Percentiles rank a stretch among this genome's conserved stretches.
These are phyloP conservation scores for Stictonetta naevosa DNA, from an alignment of 2,113 vertebrate genomes.

Conservation along the genomic window DNA sequence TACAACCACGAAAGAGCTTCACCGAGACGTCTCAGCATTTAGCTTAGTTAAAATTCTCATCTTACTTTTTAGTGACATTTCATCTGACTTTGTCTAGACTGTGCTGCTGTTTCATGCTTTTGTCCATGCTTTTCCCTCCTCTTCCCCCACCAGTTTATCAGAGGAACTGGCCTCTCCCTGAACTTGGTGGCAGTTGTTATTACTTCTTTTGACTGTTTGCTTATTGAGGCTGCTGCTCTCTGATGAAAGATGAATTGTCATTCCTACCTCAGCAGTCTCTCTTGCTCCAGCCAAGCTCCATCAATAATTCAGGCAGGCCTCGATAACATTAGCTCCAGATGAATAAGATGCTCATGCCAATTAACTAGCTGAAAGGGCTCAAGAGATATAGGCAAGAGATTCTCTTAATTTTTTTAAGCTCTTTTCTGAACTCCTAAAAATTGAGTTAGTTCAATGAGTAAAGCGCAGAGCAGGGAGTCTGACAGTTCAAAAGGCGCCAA, in stretches of 20 bases:
- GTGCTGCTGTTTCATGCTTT: not conserved
- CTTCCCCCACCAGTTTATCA: not conserved
- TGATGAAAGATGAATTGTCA: not conserved
- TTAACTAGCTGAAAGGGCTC: constrained; percentile 24
- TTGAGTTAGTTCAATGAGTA: not conserved
- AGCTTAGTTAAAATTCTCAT: not conserved
- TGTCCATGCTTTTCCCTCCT: not conserved
- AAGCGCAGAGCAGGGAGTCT: not conserved
- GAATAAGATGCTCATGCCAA: not conserved
- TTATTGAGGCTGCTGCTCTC: not conserved
- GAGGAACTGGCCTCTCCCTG: not conserved
- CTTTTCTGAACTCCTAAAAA: not conserved
- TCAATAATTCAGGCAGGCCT: constrained; percentile 31
- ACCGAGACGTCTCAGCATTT: not conserved
- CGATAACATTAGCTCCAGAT: not conserved
- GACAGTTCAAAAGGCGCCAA: not conserved
- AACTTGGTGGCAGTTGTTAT: not conserved
- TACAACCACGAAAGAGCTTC: not conserved
- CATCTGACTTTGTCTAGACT: not conserved
- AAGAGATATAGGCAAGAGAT: not conserved
- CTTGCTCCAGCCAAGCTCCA: not conserved
- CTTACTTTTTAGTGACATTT: not conserved
- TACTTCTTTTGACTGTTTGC: not conserved
- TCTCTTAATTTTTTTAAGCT: not conserved
- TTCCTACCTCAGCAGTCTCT: not conserved